Conservation (phyloP, 2,797 vertebrate genomes). For the Enteromius trimaculatus region DNA sequence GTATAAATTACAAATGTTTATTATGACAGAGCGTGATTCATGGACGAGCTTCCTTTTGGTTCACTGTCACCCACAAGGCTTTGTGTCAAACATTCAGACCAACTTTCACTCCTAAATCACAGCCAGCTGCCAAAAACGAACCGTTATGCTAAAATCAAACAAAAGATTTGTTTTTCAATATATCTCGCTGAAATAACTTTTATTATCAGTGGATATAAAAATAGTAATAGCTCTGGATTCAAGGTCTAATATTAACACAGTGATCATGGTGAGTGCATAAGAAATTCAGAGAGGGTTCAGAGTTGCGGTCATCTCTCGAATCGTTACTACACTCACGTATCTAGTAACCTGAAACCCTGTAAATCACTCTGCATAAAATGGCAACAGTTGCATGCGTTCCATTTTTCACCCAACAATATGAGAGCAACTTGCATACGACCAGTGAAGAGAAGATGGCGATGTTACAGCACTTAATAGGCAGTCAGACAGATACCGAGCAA, state of each 20-base stretch:
- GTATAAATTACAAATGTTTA: background rate
- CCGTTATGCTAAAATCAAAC: constrained; percentile 5
- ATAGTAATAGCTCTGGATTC: constrained; percentile 15
- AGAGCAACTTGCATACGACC: constrained; percentile 4
- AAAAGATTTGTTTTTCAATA: background rate
- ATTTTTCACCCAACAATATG: background rate
- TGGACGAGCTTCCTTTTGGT: constrained; percentile 19
- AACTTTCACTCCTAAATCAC: background rate
- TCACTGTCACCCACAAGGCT: constrained; percentile 17
- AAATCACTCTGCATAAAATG: constrained; percentile 26
- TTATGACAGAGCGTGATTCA: background rate
- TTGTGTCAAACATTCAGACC: background rate
- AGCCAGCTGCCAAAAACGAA: background rate
- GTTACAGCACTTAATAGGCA: constrained; percentile 4
- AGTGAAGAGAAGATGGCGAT: background rate
- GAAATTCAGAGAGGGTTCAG: background rate
- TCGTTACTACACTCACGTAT: background rate
- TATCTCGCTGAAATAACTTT: background rate
- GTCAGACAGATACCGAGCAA: constrained; percentile 8
- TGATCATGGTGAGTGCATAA: constrained; percentile 6
- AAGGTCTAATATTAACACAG: constrained; percentile 30
- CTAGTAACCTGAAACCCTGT: constrained; percentile 8
- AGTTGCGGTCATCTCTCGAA: background rate
- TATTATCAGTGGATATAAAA: constrained; percentile 32
- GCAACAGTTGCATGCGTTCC: constrained; percentile 22